Conservation (phyloP, 2,113 vertebrate genomes). For the Arothron firmamentum region DNA sequence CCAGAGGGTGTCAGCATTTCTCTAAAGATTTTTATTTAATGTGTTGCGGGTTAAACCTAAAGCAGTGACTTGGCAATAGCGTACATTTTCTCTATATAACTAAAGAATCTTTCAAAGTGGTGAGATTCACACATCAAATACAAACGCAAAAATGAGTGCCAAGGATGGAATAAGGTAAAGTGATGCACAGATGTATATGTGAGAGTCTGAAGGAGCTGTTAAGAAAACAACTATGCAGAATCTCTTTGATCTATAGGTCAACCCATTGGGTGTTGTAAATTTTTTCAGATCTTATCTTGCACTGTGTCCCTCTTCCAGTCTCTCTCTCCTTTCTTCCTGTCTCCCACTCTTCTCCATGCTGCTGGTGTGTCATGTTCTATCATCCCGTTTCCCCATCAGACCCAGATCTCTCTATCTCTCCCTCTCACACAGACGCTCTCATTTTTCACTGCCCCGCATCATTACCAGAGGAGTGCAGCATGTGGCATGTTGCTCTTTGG, state of each 20-base stretch:
- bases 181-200: constrained; percentile 10
- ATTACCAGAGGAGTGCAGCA: constrained; percentile 61
- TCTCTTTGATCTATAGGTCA: constrained; percentile 13
- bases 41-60: background rate
- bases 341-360: constrained; percentile 12
- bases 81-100: no score
- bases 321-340: constrained; percentile 12
- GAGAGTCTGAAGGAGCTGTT: constrained; percentile 11
- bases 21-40: constrained; percentile 8
- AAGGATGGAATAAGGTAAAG: background rate
- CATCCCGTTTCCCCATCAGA: constrained; percentile 18
- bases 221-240: constrained; percentile 14
- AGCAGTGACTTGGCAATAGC: background rate
- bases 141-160: no score
- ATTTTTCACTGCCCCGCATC: constrained; percentile 16
- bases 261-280: background rate
- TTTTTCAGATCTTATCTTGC: constrained; percentile 27
- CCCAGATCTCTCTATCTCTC: background rate
- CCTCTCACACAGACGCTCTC: background rate
- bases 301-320: constrained; percentile 39
- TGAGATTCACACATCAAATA: background rate
- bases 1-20: constrained; percentile 56
- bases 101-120: no score
- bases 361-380: constrained; percentile 32
- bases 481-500: constrained; percentile 59